phyloP scores from a whole-genome alignment of 2,113 vertebrate genomes.

The Mionectes macconnelli region DNA sequence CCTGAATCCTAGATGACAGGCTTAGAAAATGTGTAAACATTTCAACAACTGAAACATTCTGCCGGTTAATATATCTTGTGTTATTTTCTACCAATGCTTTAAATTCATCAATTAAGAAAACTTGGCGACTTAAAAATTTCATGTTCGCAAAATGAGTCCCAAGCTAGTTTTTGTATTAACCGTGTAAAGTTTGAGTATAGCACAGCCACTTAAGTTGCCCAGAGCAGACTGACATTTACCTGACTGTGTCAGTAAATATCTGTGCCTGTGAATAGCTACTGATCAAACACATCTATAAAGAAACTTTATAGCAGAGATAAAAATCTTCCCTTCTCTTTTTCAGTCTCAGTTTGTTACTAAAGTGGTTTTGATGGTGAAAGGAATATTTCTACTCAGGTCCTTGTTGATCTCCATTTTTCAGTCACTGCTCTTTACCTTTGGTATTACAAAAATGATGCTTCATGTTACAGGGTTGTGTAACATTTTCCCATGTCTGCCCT shows the following conservation, averaged over 20 bases:
- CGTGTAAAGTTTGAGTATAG: not conserved
- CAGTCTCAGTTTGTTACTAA: not conserved
- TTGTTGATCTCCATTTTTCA: not conserved
- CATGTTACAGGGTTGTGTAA: not conserved
- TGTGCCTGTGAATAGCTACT: not conserved
- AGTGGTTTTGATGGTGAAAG: not conserved
- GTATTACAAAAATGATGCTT: not conserved
- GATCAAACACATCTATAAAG: not conserved
- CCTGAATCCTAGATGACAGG: not conserved
- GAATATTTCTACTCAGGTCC: not conserved
- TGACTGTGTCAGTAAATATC: not conserved
- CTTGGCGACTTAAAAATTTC: not conserved
- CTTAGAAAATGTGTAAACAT: not conserved
- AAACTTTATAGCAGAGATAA: not conserved
- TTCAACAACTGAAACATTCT: not conserved
- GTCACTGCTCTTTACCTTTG: not conserved
- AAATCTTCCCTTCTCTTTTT: not conserved
- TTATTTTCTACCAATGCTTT: not conserved
- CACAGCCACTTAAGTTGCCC: not conserved
- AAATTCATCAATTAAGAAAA: conserved; percentile 31
- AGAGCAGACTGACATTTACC: not conserved
- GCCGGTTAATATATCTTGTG: not conserved
- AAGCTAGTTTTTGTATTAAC: not conserved
- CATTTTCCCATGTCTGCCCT: not conserved
- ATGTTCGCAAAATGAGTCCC: conserved; percentile 5